Conservation (phyloP, 2,888 invertebrate genomes). For the Thera britannica region DNA sequence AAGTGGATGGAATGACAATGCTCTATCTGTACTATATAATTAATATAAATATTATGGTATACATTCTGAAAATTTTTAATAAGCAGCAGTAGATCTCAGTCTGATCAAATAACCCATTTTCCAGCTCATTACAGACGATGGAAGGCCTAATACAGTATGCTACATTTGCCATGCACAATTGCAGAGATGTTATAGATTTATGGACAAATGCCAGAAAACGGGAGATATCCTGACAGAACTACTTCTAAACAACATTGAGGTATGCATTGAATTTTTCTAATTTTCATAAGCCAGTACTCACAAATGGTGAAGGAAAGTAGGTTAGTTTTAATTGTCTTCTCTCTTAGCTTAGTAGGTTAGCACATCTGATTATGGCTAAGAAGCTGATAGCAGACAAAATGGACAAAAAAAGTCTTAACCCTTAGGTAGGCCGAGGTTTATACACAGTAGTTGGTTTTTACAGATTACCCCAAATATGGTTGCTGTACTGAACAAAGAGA, state of each 20-base stretch:
- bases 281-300: too few relatives aligned
- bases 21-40: too few relatives aligned
- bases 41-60: too few relatives aligned
- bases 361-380: too few relatives aligned
- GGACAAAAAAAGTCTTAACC: too few relatives aligned
- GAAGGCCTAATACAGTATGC: slow-evolving; percentile 10
- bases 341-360: too few relatives aligned
- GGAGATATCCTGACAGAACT: slow-evolving; percentile 6
- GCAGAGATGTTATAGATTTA: slow-evolving; percentile 5
- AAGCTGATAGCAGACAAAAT: too few relatives aligned
- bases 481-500: not conserved
- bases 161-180: slow-evolving; percentile 13
- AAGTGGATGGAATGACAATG: too few relatives aligned
- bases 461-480: slow-evolving; percentile 4
- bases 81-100: not conserved
- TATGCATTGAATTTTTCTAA: not conserved
- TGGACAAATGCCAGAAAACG: slow-evolving; percentile 5
- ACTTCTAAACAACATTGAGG: slow-evolving; percentile 8
- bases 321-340: too few relatives aligned
- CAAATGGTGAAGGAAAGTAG: too few relatives aligned
- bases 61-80: not conserved
- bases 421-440: not conserved
- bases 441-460: not conserved
- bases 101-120: not conserved
- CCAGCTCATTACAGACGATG: slow-evolving; percentile 13